Evolutionary conservation across 2,888 invertebrate species (phyloP), one percentile per base, ranked within the genome.

Genomic region (Spodoptera littoralis): DNA sequence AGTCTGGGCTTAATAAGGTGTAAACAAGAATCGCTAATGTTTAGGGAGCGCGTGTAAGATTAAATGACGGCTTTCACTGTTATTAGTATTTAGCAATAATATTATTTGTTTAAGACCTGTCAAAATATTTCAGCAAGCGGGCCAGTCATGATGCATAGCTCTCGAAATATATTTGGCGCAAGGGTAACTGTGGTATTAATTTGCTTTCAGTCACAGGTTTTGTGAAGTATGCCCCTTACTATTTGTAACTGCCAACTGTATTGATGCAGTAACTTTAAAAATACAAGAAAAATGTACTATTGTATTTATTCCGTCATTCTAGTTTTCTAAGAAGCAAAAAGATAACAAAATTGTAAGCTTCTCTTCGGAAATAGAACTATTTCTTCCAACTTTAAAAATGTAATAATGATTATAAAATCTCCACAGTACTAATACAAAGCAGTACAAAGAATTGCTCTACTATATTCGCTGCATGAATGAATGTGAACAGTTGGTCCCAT

Each of bases 401-500:
- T 27, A 27, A 27, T 27, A 3, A 27, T 3, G 5, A 27, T 5
- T 27, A 27, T 27, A 27, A 3, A 3, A 27, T 3, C 27, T 27
- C 36, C 8, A 36, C 36, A 36, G 36, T 9, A 5, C 27, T 27
- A 36, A 36, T 8, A 36, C 36, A 8, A 44, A 55, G 49, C 44
- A 22, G 30, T 42, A 30, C 56, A 55, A 61, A 67, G 73, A 58
- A 70, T 71, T 53, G 51, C 52, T 24, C 24, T 13, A 61, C 62
- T 57, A 66, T 59, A 65, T 56, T 60, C 62, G 46, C 18, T 27
- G 49, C 43, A 71, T 84, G 85, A 85, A 86, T 84, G 85, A 80
- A 79, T 80, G 71, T 66, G 70, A 77, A 76, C 87, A 88, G 83
- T 83, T 87, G 88, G 55, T 18, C 53, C 53, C 77, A 80, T 81